phyloP scores from a whole-genome alignment of 2,888 invertebrate genomes.

The Dynastes tityus region DNA sequence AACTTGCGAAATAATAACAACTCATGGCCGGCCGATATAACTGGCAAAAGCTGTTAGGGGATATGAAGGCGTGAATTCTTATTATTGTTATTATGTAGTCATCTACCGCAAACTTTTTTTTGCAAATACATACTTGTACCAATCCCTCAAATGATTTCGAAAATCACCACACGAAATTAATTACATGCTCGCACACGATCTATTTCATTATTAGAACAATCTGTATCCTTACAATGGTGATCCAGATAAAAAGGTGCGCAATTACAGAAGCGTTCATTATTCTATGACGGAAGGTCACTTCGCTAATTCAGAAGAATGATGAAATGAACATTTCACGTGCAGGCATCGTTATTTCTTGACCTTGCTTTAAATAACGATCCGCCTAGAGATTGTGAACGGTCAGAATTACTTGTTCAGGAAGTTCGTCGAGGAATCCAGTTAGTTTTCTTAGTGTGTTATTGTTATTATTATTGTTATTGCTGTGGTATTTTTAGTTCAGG shows the following conservation, averaged over 20 bases:
- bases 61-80: too few relatives aligned
- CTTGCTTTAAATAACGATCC: constrained; percentile 19
- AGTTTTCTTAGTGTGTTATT: too few relatives aligned
- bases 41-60: too few relatives aligned
- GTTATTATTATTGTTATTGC: neutral
- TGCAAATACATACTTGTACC: too few relatives aligned
- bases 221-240: neutral
- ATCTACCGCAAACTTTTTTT: too few relatives aligned
- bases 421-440: neutral
- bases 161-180: too few relatives aligned
- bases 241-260: neutral
- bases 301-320: constrained; percentile 5
- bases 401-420: neutral
- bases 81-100: too few relatives aligned
- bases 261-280: neutral
- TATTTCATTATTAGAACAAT: neutral
- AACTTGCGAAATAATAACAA: too few relatives aligned
- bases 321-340: neutral
- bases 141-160: too few relatives aligned
- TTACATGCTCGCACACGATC: too few relatives aligned
- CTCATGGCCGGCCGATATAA: too few relatives aligned
- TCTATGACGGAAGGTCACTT: neutral
- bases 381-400: constrained; percentile 5
- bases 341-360: constrained; percentile 2
- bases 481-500: neutral